Evolutionary conservation across 2,113 vertebrate genomes (phyloP), one percentile per base, ranked within the genome.

Genomic region (Sula dactylatra): DNA sequence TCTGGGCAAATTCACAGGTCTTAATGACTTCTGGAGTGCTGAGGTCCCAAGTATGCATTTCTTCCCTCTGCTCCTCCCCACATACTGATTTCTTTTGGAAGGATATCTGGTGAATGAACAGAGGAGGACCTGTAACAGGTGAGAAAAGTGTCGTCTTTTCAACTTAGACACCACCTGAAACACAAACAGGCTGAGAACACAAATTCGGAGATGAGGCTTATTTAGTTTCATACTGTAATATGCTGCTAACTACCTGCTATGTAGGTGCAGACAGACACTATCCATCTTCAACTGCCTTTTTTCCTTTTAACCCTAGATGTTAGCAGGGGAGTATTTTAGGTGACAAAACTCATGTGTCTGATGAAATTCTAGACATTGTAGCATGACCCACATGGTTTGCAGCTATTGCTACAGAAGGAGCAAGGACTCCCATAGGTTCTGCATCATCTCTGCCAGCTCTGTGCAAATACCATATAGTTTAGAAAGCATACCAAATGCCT

Each of bases 301-400:
- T n/a, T 26, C 45, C 42, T 74, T 70, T 56, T 5, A 61, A 38
- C 5, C 21, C 18, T 15, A 25, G 32, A 13, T 13, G 8, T 52
- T n/a, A 61, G 9, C 59, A 81, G 13, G 6, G 7, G 29, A 50
- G 6, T 24, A 21, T 32, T 92, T 78, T 3, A 24, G 54, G 31
- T 56, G 38, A 58, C 38, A 82, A 78, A 78, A 17, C 3, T 62
- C 62, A 44, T 0, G 17, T 21, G 10, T 8, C 24, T 77, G 31
- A n/a, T 9, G 25, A 29, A 73, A 62, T 62, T 54, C 34, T 44
- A 54, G 38, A 47, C 50, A 45, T 8, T 0, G 0, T 4, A 64
- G 50, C 11, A 2, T 26, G 34, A 42, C 22, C 20, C 58, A 52
- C 2, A 4, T 70, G 34, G 4, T 55, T 65, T 58, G 29, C 47